Base-by-base conservation (phyloP, 1,140 invertebrate genomes). In the Stenopsyche tienmushanensis region DNA sequence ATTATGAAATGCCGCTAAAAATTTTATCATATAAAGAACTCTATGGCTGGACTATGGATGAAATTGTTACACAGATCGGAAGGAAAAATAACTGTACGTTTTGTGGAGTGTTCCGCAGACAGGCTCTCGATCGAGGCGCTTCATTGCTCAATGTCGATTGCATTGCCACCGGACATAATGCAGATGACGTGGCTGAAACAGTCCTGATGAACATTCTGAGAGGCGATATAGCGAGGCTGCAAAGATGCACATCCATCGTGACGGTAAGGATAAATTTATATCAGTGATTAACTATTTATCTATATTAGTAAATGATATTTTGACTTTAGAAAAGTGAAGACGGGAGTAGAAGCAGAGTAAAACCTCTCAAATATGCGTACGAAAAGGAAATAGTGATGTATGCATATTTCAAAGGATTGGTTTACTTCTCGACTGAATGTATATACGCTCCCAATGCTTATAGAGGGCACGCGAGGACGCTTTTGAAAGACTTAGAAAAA, bases 331-430 rank as follows among this genome's bases (percentile, higher is more conserved):
- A 90, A 26, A 85, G 88, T 70, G 92, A 94, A 76, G 94, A 92
- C 64, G 83, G 89, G 15, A 92, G 99, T 70, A 93, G 39, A 34
- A 15, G 94, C 2, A 82, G 96, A 71, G 96, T 94, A 55, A 99
- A 99, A 78, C 98, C 97, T 3, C 87, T 99, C 20, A 99, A 99
- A 77, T 99, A 99, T 74, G 91, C 95, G 2, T 99, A 99, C 78
- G 97, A 99, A 79, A 99, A 99, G 76, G 98, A 99, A 83, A 99
- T 99, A 75, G 98, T 99, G 0, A 97, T 99, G 93, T 99, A 98
- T 83, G 96, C 96, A 1, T 95, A 97, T 78, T 98, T 95, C 75
- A 96, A 96, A 76, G 92, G 93, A 72, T 78, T 99, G n/a, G 88
- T 98, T 41, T 99, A 99, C 76, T 99, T 99, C 80, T 98, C 96